phyloP scores from a whole-genome alignment of 2,888 invertebrate genomes.

The Campoplex capitator region DNA sequence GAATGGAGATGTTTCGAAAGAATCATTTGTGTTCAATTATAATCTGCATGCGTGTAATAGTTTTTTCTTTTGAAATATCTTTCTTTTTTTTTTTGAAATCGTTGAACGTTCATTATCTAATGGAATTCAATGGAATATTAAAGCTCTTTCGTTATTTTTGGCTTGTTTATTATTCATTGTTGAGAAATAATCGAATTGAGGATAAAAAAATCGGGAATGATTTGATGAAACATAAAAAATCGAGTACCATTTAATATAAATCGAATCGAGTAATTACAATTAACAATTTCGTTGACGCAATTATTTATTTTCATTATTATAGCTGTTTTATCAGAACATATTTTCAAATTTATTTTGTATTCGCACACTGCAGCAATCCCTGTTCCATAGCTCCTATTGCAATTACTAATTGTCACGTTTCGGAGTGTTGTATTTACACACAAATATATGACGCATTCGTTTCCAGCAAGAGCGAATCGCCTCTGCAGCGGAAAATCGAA shows the following conservation, averaged over 20 bases:
- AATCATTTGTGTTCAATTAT: no score
- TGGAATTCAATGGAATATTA: background rate
- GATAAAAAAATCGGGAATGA: background rate
- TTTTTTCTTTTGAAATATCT: no score
- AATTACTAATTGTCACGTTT: conserved; percentile 50
- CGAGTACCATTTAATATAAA: no score
- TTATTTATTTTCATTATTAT: background rate
- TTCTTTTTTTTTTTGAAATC: no score
- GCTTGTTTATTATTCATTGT: no score
- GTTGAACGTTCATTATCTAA: background rate
- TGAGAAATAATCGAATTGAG: background rate
- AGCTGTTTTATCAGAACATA: background rate
- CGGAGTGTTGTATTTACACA: background rate
- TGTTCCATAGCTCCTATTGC: conserved; percentile 29
- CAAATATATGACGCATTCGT: conserved; percentile 16
- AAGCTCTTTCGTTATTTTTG: background rate
- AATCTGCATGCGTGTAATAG: no score
- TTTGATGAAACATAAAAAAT: background rate
- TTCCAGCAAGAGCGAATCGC: background rate
- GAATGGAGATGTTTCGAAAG: no score
- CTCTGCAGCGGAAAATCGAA: conserved; percentile 32
- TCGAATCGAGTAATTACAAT: background rate
- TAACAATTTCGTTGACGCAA: background rate
- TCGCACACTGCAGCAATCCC: background rate
- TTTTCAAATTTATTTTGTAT: background rate